phyloP scores from a whole-genome alignment of 1,140 invertebrate genomes.

The Daktulosphaira vitifoliae region DNA sequence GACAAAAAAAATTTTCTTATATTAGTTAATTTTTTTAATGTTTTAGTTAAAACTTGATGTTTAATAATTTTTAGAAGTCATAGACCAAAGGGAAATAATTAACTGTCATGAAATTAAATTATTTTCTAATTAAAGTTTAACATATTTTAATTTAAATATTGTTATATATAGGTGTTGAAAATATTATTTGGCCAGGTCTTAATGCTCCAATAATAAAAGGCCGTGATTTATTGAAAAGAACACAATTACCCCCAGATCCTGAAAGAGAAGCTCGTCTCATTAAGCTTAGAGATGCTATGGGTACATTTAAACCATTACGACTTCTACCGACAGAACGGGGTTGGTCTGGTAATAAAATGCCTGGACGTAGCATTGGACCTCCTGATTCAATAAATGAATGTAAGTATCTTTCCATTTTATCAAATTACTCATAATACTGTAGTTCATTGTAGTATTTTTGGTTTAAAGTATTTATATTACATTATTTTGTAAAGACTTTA shows the following conservation, averaged over 20 bases:
- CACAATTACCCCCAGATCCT: slow-evolving; percentile 59
- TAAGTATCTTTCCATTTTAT: slow-evolving; percentile 40
- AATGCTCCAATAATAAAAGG: slow-evolving; percentile 73
- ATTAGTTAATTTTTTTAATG: too few relatives aligned
- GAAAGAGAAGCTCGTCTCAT: slow-evolving; percentile 61
- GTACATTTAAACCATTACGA: slow-evolving; percentile 51
- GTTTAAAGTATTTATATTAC: too few relatives aligned
- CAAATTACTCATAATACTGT: too few relatives aligned
- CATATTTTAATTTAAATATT: too few relatives aligned
- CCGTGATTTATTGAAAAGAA: slow-evolving; percentile 60
- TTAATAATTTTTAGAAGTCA: too few relatives aligned
- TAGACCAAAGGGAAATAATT: too few relatives aligned
- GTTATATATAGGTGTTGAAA: slow-evolving; percentile 56
- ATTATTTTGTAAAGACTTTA: too few relatives aligned
- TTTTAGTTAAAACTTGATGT: too few relatives aligned
- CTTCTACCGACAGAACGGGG: slow-evolving; percentile 75
- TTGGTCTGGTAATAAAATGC: slow-evolving; percentile 73
- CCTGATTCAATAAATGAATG: slow-evolving; percentile 74
- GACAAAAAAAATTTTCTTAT: too few relatives aligned
- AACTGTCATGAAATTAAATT: too few relatives aligned
- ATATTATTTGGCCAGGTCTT: slow-evolving; percentile 86
- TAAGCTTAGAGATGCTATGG: slow-evolving; percentile 62
- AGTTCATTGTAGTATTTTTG: too few relatives aligned
- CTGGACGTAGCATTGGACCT: slow-evolving; percentile 74
- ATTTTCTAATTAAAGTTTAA: too few relatives aligned